Conservation (phyloP, 2,888 invertebrate genomes). For the Vesta saturnalis region DNA sequence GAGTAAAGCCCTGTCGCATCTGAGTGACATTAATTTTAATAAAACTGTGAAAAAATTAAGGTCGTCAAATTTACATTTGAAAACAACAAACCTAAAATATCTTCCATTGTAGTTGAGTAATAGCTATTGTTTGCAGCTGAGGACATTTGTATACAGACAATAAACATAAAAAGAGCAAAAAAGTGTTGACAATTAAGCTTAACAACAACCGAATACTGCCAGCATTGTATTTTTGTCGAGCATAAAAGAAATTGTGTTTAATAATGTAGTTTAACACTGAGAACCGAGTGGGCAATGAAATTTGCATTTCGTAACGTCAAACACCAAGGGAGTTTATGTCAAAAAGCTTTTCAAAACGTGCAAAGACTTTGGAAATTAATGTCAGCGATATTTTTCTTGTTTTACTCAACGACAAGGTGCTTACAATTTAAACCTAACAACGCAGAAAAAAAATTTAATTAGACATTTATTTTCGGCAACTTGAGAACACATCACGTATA, state of each 20-base stretch:
- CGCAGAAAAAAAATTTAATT: not conserved
- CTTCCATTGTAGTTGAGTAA: conserved; percentile 51
- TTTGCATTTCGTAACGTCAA: conserved; percentile 55
- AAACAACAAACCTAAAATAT: conserved; percentile 54
- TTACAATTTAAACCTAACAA: not conserved
- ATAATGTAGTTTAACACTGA: conserved; percentile 55
- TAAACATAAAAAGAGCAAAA: conserved; percentile 55
- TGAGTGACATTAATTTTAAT: conserved; percentile 43
- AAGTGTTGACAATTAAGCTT: conserved; percentile 59
- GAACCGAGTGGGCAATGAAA: conserved; percentile 52
- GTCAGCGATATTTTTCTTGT: not conserved
- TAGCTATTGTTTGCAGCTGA: conserved; percentile 54
- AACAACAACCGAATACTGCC: conserved; percentile 55
- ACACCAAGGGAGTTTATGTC: conserved; percentile 49
- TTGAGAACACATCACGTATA: not conserved
- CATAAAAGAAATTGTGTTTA: conserved; percentile 58
- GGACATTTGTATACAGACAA: conserved; percentile 57
- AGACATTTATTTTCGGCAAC: not conserved
- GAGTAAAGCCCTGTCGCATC: conserved; percentile 40
- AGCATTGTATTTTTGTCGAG: conserved; percentile 48
- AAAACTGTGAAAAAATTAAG: conserved; percentile 48
- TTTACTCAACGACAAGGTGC: not conserved
- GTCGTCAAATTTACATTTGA: conserved; percentile 55
- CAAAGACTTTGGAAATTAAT: conserved; percentile 42
- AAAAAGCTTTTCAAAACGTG: conserved; percentile 45